Evolutionary conservation across 2,797 vertebrate species (phyloP).

Genomic region (Oreochromis mossambicus): DNA sequence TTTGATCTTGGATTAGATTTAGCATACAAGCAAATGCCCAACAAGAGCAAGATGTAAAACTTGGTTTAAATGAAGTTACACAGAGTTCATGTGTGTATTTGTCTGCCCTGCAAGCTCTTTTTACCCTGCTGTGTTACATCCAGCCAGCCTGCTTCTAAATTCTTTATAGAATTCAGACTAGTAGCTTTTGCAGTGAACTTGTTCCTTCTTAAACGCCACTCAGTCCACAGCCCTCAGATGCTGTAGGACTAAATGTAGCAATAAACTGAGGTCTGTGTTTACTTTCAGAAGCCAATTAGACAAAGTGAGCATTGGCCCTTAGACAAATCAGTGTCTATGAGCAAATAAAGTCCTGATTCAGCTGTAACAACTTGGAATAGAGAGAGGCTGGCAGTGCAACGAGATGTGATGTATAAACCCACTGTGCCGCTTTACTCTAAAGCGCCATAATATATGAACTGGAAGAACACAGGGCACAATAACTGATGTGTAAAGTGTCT

Average conservation of each 20-base stretch:
- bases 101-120: not conserved
- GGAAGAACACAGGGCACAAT: not conserved
- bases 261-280: constrained; percentile 6
- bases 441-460: not conserved
- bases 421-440: not conserved
- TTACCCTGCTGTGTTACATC: not conserved
- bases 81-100: not conserved
- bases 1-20: constrained; percentile 33
- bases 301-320: not conserved
- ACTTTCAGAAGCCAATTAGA: constrained; percentile 1
- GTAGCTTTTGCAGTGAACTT: not conserved
- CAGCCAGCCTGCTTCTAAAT: constrained; percentile 25
- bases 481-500: not conserved
- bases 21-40: not conserved
- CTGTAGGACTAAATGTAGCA: not conserved
- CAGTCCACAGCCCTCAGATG: not conserved
- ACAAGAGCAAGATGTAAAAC: not conserved
- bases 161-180: constrained; percentile 36
- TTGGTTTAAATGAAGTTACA: not conserved
- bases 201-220: not conserved
- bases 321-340: constrained; percentile 1
- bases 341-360: constrained; percentile 20
- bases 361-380: not conserved
- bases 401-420: not conserved
- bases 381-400: constrained; percentile 1